Percentiles rank a stretch among this genome's conserved stretches.
Evolutionary conservation across 1,140 invertebrate genomes (phyloP).

Genomic region (Acromyrmex heyeri): DNA sequence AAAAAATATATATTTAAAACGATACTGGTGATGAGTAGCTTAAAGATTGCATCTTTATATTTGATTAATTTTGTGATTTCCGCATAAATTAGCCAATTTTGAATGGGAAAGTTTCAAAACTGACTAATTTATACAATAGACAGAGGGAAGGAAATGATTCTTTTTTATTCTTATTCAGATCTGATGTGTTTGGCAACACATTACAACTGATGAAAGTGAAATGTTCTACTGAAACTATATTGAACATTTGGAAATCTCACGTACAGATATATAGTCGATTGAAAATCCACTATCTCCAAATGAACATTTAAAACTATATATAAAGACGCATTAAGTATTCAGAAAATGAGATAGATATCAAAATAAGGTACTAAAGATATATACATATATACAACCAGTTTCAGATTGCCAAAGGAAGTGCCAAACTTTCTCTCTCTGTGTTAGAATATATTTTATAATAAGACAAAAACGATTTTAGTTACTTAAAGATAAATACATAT

Average conservation of each 20-base stretch:
- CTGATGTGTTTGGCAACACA: constrained; percentile 28
- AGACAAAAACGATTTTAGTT: constrained; percentile 43
- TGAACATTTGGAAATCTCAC: background rate
- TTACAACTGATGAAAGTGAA: constrained; percentile 15
- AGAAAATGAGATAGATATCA: constrained; percentile 49
- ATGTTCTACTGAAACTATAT: background rate
- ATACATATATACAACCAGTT: constrained; percentile 14
- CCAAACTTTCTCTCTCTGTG: constrained; percentile 65
- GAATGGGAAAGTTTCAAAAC: background rate
- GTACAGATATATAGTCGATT: background rate
- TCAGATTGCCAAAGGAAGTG: constrained; percentile 64
- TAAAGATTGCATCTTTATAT: constrained; percentile 10
- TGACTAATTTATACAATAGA: constrained; percentile 10
- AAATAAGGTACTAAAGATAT: constrained; percentile 35
- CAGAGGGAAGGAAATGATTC: background rate
- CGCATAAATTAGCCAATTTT: background rate
- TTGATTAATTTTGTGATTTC: background rate
- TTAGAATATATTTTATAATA: constrained; percentile 53
- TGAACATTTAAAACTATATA: background rate
- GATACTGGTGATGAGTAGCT: constrained; percentile 46
- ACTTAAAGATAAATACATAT: constrained; percentile 28
- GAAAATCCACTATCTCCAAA: background rate
- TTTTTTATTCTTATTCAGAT: constrained; percentile 46
- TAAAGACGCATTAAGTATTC: constrained; percentile 45
- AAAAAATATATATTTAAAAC: constrained; percentile 51